phyloP scores from a whole-genome alignment of 2,888 invertebrate genomes.

The Leptopilina myrica region DNA sequence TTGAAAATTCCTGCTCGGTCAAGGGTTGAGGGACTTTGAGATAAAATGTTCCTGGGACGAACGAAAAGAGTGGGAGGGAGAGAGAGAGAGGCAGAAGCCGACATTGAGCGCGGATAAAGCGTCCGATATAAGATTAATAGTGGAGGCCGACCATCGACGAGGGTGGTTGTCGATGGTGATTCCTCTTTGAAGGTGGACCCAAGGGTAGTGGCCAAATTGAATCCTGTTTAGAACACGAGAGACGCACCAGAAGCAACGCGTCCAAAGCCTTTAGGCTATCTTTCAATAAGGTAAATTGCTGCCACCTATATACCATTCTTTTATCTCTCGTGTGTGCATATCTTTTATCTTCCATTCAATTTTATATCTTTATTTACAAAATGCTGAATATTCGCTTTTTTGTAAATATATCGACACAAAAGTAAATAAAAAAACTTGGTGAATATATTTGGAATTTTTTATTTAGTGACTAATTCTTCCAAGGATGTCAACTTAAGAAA shows the following conservation, averaged over 20 bases:
- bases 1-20: slow-evolving; percentile 71
- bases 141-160: slow-evolving; percentile 67
- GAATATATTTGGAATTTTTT: too few species aligned
- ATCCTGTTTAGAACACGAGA: slow-evolving; percentile 75
- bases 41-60: slow-evolving; percentile 41
- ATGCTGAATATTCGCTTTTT: too few species aligned
- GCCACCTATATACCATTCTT: slow-evolving; percentile 52
- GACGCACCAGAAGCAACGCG: slow-evolving; percentile 58
- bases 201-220: slow-evolving; percentile 75
- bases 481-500: too few species aligned
- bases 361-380: not conserved
- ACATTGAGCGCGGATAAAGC: slow-evolving; percentile 71
- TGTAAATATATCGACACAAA: too few species aligned
- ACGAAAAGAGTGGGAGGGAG: slow-evolving; percentile 51
- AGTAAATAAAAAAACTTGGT: too few species aligned
- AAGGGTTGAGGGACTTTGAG: slow-evolving; percentile 62
- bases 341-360: not conserved
- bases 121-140: slow-evolving; percentile 77
- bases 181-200: slow-evolving; percentile 76
- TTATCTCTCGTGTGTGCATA: slow-evolving; percentile 21
- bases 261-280: slow-evolving; percentile 64
- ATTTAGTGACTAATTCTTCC: too few species aligned
- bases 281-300: slow-evolving; percentile 72
- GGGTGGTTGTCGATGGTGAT: slow-evolving; percentile 71
- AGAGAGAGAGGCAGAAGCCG: slow-evolving; percentile 38